Evolutionary conservation across 2,888 invertebrate genomes (phyloP).

Genomic region (Melanostoma scalare): DNA sequence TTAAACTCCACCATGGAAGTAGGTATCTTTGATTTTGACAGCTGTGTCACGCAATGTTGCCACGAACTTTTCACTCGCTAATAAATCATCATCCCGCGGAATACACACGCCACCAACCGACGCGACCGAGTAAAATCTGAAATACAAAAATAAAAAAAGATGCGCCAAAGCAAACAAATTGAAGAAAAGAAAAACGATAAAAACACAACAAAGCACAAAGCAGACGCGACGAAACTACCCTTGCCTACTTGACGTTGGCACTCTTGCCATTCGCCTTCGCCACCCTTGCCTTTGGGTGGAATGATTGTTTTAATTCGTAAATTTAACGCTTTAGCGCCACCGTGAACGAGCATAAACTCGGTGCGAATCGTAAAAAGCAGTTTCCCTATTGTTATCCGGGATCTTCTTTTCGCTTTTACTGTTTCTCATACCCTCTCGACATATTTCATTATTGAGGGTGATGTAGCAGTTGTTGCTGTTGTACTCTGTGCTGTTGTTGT

Average conservation of each 20-base stretch:
- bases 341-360: conserved; percentile 59
- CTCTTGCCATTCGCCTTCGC: not conserved
- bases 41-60: conserved; percentile 55
- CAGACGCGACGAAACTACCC: too few species aligned
- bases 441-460: conserved; percentile 51
- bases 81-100: conserved; percentile 53
- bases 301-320: conserved; percentile 65
- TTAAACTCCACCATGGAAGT: conserved; percentile 10
- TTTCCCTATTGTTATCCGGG: conserved; percentile 49
- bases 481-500: not conserved
- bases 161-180: conserved; percentile 25
- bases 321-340: conserved; percentile 69
- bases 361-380: conserved; percentile 55
- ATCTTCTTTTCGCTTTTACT: conserved; percentile 36
- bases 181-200: conserved; percentile 3
- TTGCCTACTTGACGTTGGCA: too few species aligned
- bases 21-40: conserved; percentile 40
- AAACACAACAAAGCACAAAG: not conserved
- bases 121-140: not conserved
- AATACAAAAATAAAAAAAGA: not conserved
- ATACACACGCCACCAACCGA: too few species aligned
- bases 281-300: not conserved
- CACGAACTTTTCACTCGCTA: conserved; percentile 47
- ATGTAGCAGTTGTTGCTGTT: conserved; percentile 37
- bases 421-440: not conserved